These are phyloP conservation scores for Isotomurus palustris DNA, from an alignment of 2,888 invertebrate genomes.

Conservation along the genomic window DNA sequence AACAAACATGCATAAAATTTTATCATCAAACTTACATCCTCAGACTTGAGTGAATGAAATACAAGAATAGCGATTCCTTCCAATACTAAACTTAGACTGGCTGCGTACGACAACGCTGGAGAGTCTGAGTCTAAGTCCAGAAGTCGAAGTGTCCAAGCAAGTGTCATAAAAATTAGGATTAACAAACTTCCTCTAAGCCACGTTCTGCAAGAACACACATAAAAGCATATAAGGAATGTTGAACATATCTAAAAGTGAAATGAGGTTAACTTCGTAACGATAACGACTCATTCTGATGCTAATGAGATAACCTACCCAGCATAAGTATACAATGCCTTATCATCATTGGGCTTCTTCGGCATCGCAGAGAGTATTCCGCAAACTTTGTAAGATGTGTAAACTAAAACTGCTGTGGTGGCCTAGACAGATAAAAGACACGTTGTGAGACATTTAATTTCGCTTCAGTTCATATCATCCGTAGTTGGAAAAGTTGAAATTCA, in stretches of 20 bases:
- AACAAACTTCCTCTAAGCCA: constrained; percentile 46
- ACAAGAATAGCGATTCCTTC: constrained; percentile 45
- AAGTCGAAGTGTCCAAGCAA: constrained; percentile 46
- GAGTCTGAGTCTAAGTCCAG: constrained; percentile 45
- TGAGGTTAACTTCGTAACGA: not conserved
- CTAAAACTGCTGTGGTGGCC: constrained; percentile 44
- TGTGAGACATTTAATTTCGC: constrained; percentile 1
- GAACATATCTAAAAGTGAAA: not conserved
- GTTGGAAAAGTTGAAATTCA: not conserved
- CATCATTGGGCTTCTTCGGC: constrained; percentile 47
- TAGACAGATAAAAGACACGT: constrained; percentile 18
- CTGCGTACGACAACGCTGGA: constrained; percentile 42
- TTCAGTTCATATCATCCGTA: not conserved
- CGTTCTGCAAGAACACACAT: no score
- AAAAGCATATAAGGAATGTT: no score
- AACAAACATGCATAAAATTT: not conserved
- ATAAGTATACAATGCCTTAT: constrained; percentile 45
- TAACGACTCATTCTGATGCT: not conserved
- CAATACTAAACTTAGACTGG: constrained; percentile 43
- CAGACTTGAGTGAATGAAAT: constrained; percentile 45
- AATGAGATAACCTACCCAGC: constrained; percentile 35
- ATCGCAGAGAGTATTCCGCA: constrained; percentile 44
- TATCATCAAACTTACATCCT: constrained; percentile 41
- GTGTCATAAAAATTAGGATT: constrained; percentile 44
- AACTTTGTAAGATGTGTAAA: constrained; percentile 45